phyloP scores from a whole-genome alignment of 2,113 vertebrate species.

The Bombycilla garrulus region DNA sequence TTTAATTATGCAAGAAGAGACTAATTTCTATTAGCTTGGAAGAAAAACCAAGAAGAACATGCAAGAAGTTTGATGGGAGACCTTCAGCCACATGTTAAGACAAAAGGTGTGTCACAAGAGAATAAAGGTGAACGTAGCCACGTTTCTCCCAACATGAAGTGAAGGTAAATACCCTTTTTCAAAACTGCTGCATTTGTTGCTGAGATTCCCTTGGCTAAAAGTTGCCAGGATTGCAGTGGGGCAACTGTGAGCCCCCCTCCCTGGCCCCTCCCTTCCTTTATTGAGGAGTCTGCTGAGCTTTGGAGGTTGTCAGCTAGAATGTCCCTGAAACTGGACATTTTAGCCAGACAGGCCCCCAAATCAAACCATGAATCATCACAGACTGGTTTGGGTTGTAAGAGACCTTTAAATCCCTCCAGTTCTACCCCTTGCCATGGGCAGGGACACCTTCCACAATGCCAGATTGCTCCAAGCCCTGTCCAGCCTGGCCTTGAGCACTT shows the following conservation, averaged over 20 bases:
- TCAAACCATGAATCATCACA: background rate
- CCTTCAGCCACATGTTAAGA: background rate
- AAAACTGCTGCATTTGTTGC: background rate
- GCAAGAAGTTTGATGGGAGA: background rate
- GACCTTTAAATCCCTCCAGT: background rate
- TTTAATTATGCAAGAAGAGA: background rate
- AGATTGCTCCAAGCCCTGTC: fast-evolving
- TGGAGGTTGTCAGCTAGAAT: background rate
- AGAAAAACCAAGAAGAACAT: background rate
- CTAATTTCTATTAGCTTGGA: background rate
- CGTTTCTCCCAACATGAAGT: background rate
- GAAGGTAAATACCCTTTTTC: background rate
- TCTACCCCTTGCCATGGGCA: background rate
- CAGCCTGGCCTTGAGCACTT: background rate
- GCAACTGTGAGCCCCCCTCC: background rate
- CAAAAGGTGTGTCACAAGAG: background rate
- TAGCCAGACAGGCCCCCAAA: background rate
- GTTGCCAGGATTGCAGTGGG: background rate
- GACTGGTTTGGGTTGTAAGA: background rate
- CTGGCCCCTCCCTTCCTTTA: fast-evolving
- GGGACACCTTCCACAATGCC: background rate
- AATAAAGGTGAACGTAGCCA: background rate
- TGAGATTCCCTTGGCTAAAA: background rate
- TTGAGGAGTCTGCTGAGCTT: background rate
- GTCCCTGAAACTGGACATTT: background rate